Base-by-base conservation (phyloP, 2,888 invertebrate genomes). In the Nomada lathburiana region DNA sequence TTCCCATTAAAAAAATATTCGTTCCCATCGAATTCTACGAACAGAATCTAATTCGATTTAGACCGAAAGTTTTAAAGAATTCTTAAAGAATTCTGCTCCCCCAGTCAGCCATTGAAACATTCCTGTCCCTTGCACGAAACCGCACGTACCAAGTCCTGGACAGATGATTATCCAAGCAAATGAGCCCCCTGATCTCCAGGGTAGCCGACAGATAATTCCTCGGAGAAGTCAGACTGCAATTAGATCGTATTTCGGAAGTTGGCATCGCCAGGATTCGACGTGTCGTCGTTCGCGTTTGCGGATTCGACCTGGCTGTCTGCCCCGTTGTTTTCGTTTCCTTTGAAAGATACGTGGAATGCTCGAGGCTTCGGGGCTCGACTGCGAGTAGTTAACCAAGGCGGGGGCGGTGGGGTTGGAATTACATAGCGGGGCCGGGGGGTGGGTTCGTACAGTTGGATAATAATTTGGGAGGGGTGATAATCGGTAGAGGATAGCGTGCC, bases 101-200 rank as follows among this genome's bases (percentile, higher is more conserved):
- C 0, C 47, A 3, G 16, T 47, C 18, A 53, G 63, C 70, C 64
- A 65, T 80, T 76, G 65, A 70, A 76, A 55, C 71, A 26, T 9
- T 52, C n/a, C 50, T 57, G 50, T 80, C 71, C 62, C 53, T 18
- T 23, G 62, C 71, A 77, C 50, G 26, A 55, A 78, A 20, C 44
- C 75, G 60, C 29, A n/a, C 29, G 36, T 18, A 18, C 60, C 29
- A 29, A 36, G 44, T 64, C 47, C 57, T n/a, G 47, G 70, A 60
- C 70, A 70, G 77, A 78, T 76, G 76, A 76, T 79, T 79, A 79
- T 76, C 68, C 76, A 63, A 55, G 29, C 44, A 68, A 47, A 63
- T 50, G 69, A 53, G 52, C 50, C 59, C 52, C 18, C 16, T 29
- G 50, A 59, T 53, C 57, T 55, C 7, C 20, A 18, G 55, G 68